Base-by-base conservation (phyloP, 2,797 vertebrate genomes). In the Sebastolobus alascanus region DNA sequence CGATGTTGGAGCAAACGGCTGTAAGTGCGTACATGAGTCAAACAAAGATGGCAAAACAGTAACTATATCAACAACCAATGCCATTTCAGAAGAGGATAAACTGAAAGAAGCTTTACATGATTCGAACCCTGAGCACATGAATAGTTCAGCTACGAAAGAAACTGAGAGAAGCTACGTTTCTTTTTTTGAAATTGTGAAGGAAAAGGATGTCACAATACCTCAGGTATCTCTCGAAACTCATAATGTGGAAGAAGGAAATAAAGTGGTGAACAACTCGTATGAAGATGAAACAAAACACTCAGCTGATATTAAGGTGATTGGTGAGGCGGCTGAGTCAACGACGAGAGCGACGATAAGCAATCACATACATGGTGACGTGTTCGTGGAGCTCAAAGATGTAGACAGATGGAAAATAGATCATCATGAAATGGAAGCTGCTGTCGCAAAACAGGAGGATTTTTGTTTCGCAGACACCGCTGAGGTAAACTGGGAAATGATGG, bases 401-500 rank as follows among this genome's bases (percentile, higher is more conserved):
- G 79, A 74, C 5, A 8, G 46, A 20, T 61, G 52, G 63, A 58
- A 74, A 22, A 31, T 2, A 8, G 73, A 83, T 46, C 33, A 27
- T 56, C 4, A 2, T 71, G 52, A 80, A 56, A 58, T 59, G 5
- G 50, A 80, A 56, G 27, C 81, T 54, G 37, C 9, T 7, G 52
- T 58, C 20, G 22, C 60, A 20, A 78, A 75, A 70, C 14, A 29
- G 33, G 74, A 65, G 20, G 55, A 31, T 33, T 11, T 75, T 7
- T 38, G 46, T 77, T 69, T 40, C 9, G 50, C 27, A 58, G 61
- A 79, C 61, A 52, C 29, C 5, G 5, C 25, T 13, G 79, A 79
- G 20, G 33, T 33, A 20, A 84, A 85, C 66, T 94, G 89, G 91
- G 87, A 94, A 83, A 85, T 70, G 79, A 89, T 92, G 88, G 87